A percentile compares a stretch with the other conserved stretches of the same genome.
Evolutionary conservation across 2,113 vertebrate species (phyloP).

Genomic region (Perca flavescens): DNA sequence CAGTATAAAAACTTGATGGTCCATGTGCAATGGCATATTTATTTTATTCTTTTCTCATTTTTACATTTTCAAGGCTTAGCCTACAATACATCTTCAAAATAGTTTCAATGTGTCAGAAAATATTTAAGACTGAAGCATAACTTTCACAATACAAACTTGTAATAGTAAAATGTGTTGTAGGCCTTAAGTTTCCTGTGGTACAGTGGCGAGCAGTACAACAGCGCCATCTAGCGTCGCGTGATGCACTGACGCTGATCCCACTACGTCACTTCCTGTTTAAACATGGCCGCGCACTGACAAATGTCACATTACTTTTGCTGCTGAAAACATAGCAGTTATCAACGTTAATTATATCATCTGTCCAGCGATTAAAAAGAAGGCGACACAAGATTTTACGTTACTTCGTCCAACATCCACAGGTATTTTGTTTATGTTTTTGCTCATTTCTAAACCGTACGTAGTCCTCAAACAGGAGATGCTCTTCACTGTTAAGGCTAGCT

Average conservation of each 20-base stretch:
- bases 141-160: not conserved
- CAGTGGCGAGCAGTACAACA: conserved; percentile 13
- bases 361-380: not conserved
- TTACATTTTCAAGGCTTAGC: not conserved
- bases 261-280: conserved; percentile 61
- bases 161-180: accelerated
- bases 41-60: not conserved
- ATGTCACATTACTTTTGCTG: conserved; percentile 72
- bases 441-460: not conserved
- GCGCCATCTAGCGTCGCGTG: conserved; percentile 49
- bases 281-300: conserved; percentile 79
- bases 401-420: conserved; percentile 9
- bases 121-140: not conserved
- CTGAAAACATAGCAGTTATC: not conserved
- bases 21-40: not conserved
- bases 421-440: not conserved
- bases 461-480: not conserved
- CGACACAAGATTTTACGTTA: not conserved
- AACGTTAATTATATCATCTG: too few species aligned
- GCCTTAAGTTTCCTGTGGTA: not conserved
- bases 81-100: not conserved
- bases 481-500: not conserved
- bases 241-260: accelerated
- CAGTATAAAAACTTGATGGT: not conserved
- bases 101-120: not conserved